These are phyloP conservation scores for Parapsyche elsis DNA, from an alignment of 1,140 invertebrate species.

Conservation along the genomic window DNA sequence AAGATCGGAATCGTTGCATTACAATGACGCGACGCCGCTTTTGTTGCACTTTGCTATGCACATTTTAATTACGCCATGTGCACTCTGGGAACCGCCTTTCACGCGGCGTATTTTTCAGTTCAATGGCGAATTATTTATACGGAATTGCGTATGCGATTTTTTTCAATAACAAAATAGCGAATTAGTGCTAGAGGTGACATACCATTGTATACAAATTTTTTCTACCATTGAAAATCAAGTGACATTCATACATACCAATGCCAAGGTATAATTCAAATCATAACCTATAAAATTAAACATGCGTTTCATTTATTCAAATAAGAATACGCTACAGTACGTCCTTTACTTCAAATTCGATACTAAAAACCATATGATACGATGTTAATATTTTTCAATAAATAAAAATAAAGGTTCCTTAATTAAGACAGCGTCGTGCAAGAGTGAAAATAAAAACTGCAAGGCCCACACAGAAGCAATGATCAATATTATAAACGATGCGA, in stretches of 20 bases:
- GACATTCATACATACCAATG: neutral
- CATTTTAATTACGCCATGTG: slow-evolving; percentile 17
- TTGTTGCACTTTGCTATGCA: slow-evolving; percentile 2
- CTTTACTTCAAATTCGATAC: too few species aligned
- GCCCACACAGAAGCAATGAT: too few species aligned
- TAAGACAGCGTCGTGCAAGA: too few species aligned
- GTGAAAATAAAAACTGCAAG: too few species aligned
- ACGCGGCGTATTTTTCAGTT: too few species aligned
- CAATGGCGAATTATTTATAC: neutral
- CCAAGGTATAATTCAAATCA: neutral
- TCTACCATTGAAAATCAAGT: neutral
- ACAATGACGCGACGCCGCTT: slow-evolving; percentile 2
- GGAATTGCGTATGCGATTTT: neutral
- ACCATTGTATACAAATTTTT: slow-evolving; percentile 18
- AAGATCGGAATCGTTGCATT: slow-evolving; percentile 1
- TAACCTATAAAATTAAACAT: too few species aligned
- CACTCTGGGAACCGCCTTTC: neutral
- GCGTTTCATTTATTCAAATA: too few species aligned
- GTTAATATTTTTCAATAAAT: too few species aligned
- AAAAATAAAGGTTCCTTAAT: too few species aligned
- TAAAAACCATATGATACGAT: too few species aligned
- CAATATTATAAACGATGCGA: too few species aligned
- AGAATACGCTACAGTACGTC: too few species aligned
- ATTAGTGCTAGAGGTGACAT: neutral
- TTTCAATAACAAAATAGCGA: neutral